Conservation (phyloP, 2,113 vertebrate species). For the Alligator sinensis region DNA sequence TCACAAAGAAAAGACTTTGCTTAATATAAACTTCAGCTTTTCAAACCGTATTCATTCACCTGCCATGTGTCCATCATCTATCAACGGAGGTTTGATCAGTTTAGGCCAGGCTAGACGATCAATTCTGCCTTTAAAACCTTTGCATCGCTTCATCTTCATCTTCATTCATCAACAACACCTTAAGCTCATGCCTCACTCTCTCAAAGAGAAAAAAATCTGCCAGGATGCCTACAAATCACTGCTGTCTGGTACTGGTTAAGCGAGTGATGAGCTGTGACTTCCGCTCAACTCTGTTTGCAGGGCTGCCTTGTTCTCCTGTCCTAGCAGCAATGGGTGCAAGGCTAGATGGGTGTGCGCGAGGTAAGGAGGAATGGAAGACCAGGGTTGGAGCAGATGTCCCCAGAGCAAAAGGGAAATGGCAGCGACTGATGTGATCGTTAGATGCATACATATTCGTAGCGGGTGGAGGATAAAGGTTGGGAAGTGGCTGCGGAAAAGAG, state of each 20-base stretch:
- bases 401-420: background rate
- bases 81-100: conserved; percentile 55
- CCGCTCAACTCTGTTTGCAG: background rate
- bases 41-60: conserved; percentile 39
- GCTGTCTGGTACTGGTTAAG: conserved; percentile 48
- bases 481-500: background rate
- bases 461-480: background rate
- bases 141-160: conserved; percentile 37
- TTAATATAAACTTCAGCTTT: conserved; percentile 56
- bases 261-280: conserved; percentile 59
- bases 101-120: conserved; percentile 64
- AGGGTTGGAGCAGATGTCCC: background rate
- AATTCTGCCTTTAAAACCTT: conserved; percentile 58
- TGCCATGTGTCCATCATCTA: conserved; percentile 59
- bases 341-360: background rate
- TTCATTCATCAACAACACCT: conserved; percentile 60
- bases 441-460: background rate
- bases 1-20: conserved; percentile 46
- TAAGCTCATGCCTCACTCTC: conserved; percentile 42
- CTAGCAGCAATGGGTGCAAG: background rate
- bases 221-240: conserved; percentile 67
- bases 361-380: background rate
- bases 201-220: conserved; percentile 59
- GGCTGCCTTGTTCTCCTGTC: background rate
- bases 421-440: background rate